Conservation (phyloP, 1,140 invertebrate species). For the Stegodyphus dumicola region DNA sequence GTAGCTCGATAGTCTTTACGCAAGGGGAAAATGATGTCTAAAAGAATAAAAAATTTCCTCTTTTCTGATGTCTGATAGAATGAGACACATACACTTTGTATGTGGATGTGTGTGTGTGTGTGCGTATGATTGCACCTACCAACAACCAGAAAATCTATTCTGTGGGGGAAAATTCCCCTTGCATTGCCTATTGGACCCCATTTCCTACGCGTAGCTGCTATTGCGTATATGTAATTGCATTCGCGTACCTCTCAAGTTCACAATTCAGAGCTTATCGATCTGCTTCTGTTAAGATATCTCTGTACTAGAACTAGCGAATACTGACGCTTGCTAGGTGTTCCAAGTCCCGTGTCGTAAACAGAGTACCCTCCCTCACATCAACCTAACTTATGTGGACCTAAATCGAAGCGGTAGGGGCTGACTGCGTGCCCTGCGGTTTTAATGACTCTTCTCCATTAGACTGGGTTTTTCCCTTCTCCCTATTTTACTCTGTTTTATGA, state of each 20-base stretch:
- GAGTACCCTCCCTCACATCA: background rate
- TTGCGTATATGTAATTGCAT: slow-evolving; percentile 18
- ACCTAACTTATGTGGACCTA: slow-evolving; percentile 44
- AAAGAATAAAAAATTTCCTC: too few relatives aligned
- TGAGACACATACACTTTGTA: too few relatives aligned
- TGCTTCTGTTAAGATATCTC: background rate
- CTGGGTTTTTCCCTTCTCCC: slow-evolving; percentile 20
- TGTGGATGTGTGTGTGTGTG: too few relatives aligned
- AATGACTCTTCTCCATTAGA: slow-evolving; percentile 57
- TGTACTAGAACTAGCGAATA: background rate
- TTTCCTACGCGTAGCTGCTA: slow-evolving; percentile 14
- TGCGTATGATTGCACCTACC: too few relatives aligned
- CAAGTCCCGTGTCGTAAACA: slow-evolving; percentile 32
- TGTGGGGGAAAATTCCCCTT: background rate
- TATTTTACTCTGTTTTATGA: slow-evolving; percentile 46
- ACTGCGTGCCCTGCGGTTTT: slow-evolving; percentile 33
- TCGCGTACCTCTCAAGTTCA: background rate
- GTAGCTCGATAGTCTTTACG: too few relatives aligned
- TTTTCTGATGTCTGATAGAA: too few relatives aligned
- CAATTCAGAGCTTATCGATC: slow-evolving; percentile 27
- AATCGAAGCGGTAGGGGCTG: slow-evolving; percentile 32
- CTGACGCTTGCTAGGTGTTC: slow-evolving; percentile 9
- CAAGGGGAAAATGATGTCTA: too few relatives aligned
- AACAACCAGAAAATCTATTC: background rate
- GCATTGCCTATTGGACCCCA: background rate